A percentile compares a stretch with the other conserved stretches of the same genome.
Evolutionary conservation across 2,888 invertebrate genomes (phyloP).

Genomic region (Odiellus spinosus): DNA sequence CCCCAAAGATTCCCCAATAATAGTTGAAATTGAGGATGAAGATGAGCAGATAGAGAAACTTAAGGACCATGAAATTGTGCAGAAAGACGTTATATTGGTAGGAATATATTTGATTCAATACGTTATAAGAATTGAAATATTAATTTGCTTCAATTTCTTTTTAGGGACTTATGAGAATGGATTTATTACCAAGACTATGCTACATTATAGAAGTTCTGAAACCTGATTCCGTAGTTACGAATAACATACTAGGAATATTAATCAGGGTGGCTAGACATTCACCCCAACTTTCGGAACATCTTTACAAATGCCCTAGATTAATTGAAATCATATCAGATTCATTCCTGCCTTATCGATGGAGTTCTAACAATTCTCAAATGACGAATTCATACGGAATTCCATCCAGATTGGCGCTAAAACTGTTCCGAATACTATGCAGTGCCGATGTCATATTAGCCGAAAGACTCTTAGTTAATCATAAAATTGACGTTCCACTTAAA

Average conservation of each 20-base stretch:
- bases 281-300: constrained; percentile 10
- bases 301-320: too few species aligned
- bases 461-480: too few species aligned
- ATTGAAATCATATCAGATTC: too few species aligned
- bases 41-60: not conserved
- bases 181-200: constrained; percentile 55
- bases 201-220: constrained; percentile 55
- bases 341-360: too few species aligned
- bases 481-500: too few species aligned
- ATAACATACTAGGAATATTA: constrained; percentile 59
- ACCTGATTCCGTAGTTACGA: constrained; percentile 53
- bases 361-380: too few species aligned
- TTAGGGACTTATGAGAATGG: constrained; percentile 31
- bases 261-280: constrained; percentile 64
- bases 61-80: not conserved
- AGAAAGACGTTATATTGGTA: not conserved
- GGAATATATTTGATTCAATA: too few species aligned
- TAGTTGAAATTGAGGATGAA: not conserved
- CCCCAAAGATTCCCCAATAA: not conserved
- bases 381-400: too few species aligned
- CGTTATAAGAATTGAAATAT: too few species aligned
- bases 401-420: too few species aligned
- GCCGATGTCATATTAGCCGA: too few species aligned
- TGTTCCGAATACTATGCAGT: too few species aligned
- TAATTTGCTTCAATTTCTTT: not conserved